These are phyloP conservation scores for Selene dorsalis DNA, from an alignment of 2,797 vertebrate species.

Conservation along the genomic window DNA sequence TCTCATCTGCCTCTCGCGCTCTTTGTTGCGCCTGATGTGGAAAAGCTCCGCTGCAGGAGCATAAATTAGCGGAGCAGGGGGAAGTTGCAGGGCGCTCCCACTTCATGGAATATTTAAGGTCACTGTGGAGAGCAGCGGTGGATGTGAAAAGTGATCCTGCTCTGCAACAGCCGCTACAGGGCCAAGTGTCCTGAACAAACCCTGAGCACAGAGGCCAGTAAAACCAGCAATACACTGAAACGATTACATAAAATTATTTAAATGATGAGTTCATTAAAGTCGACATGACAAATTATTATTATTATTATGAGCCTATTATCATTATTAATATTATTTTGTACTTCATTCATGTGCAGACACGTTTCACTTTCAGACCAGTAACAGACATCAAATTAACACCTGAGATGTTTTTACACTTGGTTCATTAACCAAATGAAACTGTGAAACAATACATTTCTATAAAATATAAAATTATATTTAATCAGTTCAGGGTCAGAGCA, in stretches of 20 bases:
- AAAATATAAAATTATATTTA: no score
- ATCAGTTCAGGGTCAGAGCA: neutral
- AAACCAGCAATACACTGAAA: neutral
- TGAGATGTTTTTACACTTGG: neutral
- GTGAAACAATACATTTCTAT: neutral
- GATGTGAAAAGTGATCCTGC: conserved; percentile 41
- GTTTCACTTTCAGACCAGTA: neutral
- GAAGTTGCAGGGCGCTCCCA: conserved; percentile 68
- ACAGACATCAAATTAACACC: neutral
- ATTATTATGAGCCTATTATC: neutral
- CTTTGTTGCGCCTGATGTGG: conserved; percentile 36
- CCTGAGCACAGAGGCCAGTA: neutral
- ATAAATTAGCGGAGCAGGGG: conserved; percentile 47
- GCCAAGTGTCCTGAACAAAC: neutral
- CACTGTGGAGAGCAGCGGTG: conserved; percentile 49
- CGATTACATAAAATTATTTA: neutral
- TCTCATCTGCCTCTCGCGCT: neutral
- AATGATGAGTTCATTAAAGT: no score
- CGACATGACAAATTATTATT: neutral
- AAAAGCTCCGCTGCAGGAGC: conserved; percentile 46
- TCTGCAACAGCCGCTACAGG: conserved; percentile 14
- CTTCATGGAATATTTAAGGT: conserved; percentile 72
- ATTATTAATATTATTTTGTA: neutral
- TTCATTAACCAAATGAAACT: neutral
- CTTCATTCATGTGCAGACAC: neutral